Percentiles rank a stretch among this genome's conserved stretches.
These are phyloP conservation scores for Trematomus bernacchii DNA, from an alignment of 2,797 vertebrate genomes.

Conservation along the genomic window DNA sequence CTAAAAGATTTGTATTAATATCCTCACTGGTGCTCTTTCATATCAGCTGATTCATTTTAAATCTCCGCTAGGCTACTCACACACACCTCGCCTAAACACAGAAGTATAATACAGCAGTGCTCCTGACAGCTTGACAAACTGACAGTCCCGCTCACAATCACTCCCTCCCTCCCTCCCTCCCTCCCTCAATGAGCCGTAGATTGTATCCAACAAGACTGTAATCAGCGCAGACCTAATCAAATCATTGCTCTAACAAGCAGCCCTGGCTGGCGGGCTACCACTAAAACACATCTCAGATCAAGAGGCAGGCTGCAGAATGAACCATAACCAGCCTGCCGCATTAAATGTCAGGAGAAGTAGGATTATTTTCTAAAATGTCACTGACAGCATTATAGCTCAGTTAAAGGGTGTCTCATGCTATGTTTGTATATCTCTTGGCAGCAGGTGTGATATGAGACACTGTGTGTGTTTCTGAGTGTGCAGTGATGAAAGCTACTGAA, in stretches of 20 bases:
- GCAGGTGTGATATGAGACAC: slow-evolving; percentile 64
- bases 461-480: slow-evolving; percentile 42
- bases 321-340: slow-evolving; percentile 47
- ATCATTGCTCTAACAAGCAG: slow-evolving; percentile 74
- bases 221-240: slow-evolving; percentile 78
- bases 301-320: slow-evolving; percentile 54
- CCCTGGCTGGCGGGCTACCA: slow-evolving; percentile 60
- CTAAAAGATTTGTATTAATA: slow-evolving; percentile 73
- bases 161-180: slow-evolving; percentile 47
- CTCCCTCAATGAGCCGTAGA: slow-evolving; percentile 59
- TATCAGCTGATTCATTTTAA: slow-evolving; percentile 71
- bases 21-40: slow-evolving; percentile 68
- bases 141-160: slow-evolving; percentile 62
- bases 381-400: slow-evolving; percentile 67
- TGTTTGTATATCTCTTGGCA: slow-evolving; percentile 69
- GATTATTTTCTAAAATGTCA: slow-evolving; percentile 74
- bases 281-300: slow-evolving; percentile 63
- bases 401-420: slow-evolving; percentile 53
- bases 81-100: slow-evolving; percentile 42
- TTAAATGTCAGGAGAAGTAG: slow-evolving; percentile 72
- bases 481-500: slow-evolving; percentile 47
- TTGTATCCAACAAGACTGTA: slow-evolving; percentile 78
- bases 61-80: slow-evolving; percentile 31
- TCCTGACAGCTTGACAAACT: slow-evolving; percentile 68
- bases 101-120: slow-evolving; percentile 39